Base-by-base conservation (phyloP, 2,797 vertebrate species). In the Graptemys geographica region DNA sequence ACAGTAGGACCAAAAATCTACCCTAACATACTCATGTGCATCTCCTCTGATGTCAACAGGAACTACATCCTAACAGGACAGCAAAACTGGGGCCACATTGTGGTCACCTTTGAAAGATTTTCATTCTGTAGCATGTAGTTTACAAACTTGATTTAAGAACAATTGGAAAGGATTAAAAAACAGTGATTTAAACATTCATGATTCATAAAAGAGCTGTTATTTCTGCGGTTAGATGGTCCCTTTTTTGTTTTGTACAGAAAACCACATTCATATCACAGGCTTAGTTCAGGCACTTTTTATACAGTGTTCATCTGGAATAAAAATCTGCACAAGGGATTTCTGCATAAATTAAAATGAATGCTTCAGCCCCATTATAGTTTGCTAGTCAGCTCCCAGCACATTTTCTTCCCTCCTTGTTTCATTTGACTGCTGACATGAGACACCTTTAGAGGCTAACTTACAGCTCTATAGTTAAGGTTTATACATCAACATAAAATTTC, bases 231-330 rank as follows among this genome's bases (percentile, higher is more conserved):
- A 57, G 95, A 95, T 91, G 96, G 94, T 97, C 87, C 81, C 41
- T 80, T 93, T 89, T 94, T 86, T 86, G 80, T 95, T 91, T 95
- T 53, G 80, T 89, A 84, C 86, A 93, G 28, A 97, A 94, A 96
- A 97, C 97, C 97, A 97, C 97, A 98, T 97, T 98, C 97, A 91
- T 79, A 89, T 94, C 95, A 97, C 97, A 97, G 96, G 97, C 97
- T 98, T 97, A 97, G 96, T 97, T 98, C 97, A 98, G 98, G 98
- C 98, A 98, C 98, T 98, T 98, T 89, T 94, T 90, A 96, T 86
- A 97, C 92, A 97, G 98, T 79, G 97, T 98, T 98, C 93, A 97
- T 97, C 97, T 97, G 97, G 98, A 98, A 97, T 97, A 97, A 97
- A 98, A 98, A 96, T 97, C 96, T 97, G 97, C 97, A 96, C 11